Base-by-base conservation (phyloP, 2,888 invertebrate genomes). In the Limnephilus marmoratus region DNA sequence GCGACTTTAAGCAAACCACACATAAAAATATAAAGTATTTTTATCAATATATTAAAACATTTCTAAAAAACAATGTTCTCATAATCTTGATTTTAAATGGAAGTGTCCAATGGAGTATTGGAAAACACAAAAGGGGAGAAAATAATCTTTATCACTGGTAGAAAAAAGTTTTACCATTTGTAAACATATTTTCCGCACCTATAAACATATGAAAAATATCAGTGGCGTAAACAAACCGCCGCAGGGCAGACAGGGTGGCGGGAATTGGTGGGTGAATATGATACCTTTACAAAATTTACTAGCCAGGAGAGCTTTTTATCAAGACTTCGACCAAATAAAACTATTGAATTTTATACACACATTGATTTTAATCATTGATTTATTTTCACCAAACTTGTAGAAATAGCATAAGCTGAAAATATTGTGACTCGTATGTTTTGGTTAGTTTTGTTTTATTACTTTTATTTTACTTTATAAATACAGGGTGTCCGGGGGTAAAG, bases 121-220 rank as follows among this genome's bases (percentile, higher is more conserved):
- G 24, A 89, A 68, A 88, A 41, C 9, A 89, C 88, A 89, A 37
- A n/a, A 81, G 49, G 34, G 68, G 37, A 68, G 29, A 90, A 90
- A 85, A 85, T 90, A 90, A 49, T 34, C 80, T 81, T 90, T 90
- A 49, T 68, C 83, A 85, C 68, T 29, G 45, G 85, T 24, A 53
- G 49, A 49, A 91, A 80, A 90, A 91, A 91, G 81, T 91, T 91
- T 87, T 29, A 29, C 49, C 87, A 91, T 93, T 93, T 91, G 93
- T 90, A 85, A 90, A 92, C 91, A 91, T 93, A 93, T 93, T 93
- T 93, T 93, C 93, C 92, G 91, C 93, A 93, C 93, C 91, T 91
- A 93, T 93, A 93, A 92, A 93, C 93, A 93, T 93, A 93, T 93
- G 93, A 93, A 93, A 93, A 92, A 93, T 92, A 93, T 92, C 93